Percentiles rank a stretch among this genome's conserved stretches.
phyloP scores from a whole-genome alignment of 2,113 vertebrate genomes.

The Psittacula cyanocephala region DNA sequence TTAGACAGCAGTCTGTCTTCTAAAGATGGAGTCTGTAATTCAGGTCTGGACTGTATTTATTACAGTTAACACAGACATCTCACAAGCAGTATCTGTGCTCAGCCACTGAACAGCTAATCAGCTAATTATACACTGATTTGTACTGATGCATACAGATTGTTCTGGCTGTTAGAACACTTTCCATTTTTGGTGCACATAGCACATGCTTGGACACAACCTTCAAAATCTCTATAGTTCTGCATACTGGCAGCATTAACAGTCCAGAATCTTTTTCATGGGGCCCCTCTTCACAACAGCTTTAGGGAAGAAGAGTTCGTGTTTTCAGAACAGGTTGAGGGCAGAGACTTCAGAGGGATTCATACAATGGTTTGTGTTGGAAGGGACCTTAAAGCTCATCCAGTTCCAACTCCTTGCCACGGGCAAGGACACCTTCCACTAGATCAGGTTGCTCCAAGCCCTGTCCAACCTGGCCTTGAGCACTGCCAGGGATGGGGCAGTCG shows the following conservation, averaged over 20 bases:
- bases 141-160: neutral
- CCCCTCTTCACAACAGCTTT: neutral
- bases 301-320: neutral
- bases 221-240: rapidly evolving
- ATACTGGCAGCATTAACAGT: rapidly evolving
- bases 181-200: neutral
- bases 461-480: neutral
- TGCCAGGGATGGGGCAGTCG: neutral
- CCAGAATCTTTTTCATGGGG: rapidly evolving
- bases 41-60: neutral
- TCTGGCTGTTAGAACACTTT: neutral
- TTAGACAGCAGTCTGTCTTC: neutral
- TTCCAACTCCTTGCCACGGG: neutral
- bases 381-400: neutral
- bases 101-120: neutral
- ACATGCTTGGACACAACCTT: no score
- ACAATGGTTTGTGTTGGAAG: neutral
- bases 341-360: neutral
- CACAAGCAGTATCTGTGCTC: neutral
- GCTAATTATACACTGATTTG: rapidly evolving
- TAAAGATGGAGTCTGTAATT: neutral
- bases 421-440: neutral
- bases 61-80: neutral
- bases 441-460: neutral
- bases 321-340: neutral